Conservation (phyloP, 2,797 vertebrate species). For the Anguilla pacifica region DNA sequence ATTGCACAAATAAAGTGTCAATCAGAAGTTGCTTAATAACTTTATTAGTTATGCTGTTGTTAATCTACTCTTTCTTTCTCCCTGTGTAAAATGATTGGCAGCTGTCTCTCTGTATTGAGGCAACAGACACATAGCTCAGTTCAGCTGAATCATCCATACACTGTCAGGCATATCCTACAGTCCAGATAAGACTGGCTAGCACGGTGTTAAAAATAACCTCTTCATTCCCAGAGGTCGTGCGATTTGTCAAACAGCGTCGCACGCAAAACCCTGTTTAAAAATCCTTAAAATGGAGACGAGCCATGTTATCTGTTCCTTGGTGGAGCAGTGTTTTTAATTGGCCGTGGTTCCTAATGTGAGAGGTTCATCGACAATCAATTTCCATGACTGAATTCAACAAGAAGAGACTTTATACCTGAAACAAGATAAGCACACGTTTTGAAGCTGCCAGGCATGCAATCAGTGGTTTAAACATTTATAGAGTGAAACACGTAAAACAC, state of each 20-base stretch:
- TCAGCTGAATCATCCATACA: neutral
- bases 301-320: neutral
- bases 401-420: neutral
- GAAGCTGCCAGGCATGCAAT: neutral
- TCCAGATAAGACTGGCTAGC: neutral
- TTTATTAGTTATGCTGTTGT: neutral
- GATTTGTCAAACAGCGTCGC: neutral
- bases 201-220: neutral
- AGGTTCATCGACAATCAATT: neutral
- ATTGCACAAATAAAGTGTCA: neutral
- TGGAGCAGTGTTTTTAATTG: neutral
- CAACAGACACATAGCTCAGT: neutral
- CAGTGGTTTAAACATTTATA: constrained; percentile 11
- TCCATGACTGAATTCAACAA: neutral
- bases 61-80: neutral
- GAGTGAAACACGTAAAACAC: neutral
- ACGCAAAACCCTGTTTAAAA: neutral
- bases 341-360: neutral
- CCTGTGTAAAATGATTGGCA: neutral
- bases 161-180: neutral
- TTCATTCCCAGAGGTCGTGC: neutral
- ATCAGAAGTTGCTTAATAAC: neutral
- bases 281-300: too few relatives aligned
- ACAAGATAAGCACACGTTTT: neutral
- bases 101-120: neutral